phyloP scores from a whole-genome alignment of 2,797 vertebrate species.

The Spinus olivaceus region DNA sequence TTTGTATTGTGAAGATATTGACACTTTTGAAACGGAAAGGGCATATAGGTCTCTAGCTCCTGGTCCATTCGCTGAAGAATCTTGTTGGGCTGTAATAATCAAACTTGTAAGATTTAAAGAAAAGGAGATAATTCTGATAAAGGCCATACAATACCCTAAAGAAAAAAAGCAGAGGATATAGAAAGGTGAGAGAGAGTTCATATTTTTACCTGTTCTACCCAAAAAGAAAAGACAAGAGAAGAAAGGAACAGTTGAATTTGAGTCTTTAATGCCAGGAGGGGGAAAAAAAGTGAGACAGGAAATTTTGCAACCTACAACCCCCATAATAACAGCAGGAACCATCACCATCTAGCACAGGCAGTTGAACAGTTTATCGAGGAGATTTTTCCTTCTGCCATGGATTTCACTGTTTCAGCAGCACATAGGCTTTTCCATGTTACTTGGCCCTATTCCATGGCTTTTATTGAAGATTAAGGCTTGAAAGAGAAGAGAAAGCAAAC shows the following conservation, averaged over 20 bases:
- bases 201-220: slow-evolving; percentile 32
- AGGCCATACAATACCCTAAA: slow-evolving; percentile 42
- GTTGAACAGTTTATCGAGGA: background rate
- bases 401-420: background rate
- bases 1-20: slow-evolving; percentile 53
- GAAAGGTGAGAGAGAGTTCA: slow-evolving; percentile 57
- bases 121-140: slow-evolving; percentile 52
- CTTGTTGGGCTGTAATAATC: slow-evolving; percentile 60
- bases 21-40: slow-evolving; percentile 54
- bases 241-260: slow-evolving; percentile 52
- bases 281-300: background rate
- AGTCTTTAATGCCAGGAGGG: slow-evolving; percentile 27
- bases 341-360: background rate
- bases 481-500: background rate
- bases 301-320: slow-evolving; percentile 34
- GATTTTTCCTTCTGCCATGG: background rate
- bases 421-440: background rate
- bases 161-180: slow-evolving; percentile 44
- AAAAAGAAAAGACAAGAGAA: slow-evolving; percentile 51
- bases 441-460: background rate
- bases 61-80: slow-evolving; percentile 24
- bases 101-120: slow-evolving; percentile 56
- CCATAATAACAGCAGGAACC: slow-evolving; percentile 39
- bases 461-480: background rate
- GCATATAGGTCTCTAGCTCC: slow-evolving; percentile 21